phyloP scores from a whole-genome alignment of 2,113 vertebrate genomes.

The Cynocephalus volans region DNA sequence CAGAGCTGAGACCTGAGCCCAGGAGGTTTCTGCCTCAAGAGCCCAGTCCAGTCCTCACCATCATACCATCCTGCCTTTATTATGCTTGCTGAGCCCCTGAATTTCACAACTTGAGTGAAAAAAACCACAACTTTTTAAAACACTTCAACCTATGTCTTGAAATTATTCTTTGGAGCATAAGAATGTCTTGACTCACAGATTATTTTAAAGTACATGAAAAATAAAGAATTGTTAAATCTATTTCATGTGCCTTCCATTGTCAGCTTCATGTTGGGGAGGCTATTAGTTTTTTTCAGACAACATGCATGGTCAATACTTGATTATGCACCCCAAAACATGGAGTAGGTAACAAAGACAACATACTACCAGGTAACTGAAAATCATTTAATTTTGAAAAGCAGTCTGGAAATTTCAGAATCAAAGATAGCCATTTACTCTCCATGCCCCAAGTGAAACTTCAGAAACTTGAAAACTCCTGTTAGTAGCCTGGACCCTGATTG shows the following conservation, averaged over 20 bases:
- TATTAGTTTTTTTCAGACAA: constrained; percentile 1
- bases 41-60: not conserved
- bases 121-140: not conserved
- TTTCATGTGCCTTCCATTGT: not conserved
- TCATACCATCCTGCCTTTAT: not conserved
- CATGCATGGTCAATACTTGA: not conserved
- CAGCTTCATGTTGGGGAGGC: not conserved
- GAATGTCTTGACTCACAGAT: not conserved
- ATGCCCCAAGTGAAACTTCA: not conserved
- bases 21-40: not conserved
- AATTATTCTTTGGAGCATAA: constrained; percentile 20
- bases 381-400: not conserved
- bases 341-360: not conserved
- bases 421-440: not conserved
- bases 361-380: not conserved
- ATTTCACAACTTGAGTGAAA: not conserved
- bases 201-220: constrained; percentile 16
- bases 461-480: not conserved
- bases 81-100: not conserved
- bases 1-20: not conserved
- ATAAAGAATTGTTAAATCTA: not conserved
- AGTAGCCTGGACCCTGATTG: not conserved
- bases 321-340: not conserved
- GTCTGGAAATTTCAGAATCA: not conserved
- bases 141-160: not conserved